Percentiles rank a stretch among this genome's conserved stretches.
Evolutionary conservation across 2,888 invertebrate species (phyloP).

Genomic region (Cantharis flavilabris): DNA sequence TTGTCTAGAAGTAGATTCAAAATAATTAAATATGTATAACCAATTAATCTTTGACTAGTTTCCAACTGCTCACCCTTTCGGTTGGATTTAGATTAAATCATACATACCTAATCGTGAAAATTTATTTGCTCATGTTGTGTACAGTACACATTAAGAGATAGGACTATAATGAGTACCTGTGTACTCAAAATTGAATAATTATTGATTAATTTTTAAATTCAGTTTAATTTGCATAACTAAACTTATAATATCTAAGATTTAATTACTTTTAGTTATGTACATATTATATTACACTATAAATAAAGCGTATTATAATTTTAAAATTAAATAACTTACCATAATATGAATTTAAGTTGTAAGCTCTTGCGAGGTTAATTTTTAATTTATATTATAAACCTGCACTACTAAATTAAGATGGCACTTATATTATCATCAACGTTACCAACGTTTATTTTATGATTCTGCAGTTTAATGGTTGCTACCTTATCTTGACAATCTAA

Average conservation of each 20-base stretch:
- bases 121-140: background rate
- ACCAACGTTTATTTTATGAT: background rate
- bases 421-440: background rate
- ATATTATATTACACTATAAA: background rate
- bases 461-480: background rate
- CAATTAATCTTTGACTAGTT: background rate
- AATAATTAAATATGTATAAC: background rate
- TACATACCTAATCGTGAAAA: background rate
- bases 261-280: background rate
- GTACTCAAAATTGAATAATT: background rate
- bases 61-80: background rate
- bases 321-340: background rate
- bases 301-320: background rate
- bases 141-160: background rate
- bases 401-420: background rate
- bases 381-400: background rate
- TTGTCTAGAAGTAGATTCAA: background rate
- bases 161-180: background rate
- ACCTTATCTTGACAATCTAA: background rate
- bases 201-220: background rate
- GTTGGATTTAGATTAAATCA: background rate
- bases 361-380: background rate
- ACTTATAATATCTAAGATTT: background rate
- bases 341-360: background rate
- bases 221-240: background rate